phyloP scores from a whole-genome alignment of 1,140 invertebrate genomes.

The Vanessa atalanta region DNA sequence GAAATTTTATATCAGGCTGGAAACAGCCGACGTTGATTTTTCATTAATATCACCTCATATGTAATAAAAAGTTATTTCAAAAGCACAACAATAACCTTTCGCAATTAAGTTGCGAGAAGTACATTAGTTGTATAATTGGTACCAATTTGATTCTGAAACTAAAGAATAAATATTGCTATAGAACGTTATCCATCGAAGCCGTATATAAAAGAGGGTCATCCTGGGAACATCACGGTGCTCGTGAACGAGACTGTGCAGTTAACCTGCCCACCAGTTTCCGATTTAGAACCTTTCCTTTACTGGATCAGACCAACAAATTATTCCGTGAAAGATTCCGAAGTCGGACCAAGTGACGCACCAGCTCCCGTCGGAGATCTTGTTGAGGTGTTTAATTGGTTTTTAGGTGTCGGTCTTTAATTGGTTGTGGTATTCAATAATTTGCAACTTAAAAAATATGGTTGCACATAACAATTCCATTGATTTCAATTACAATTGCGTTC shows the following conservation, averaged over 20 bases:
- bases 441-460: background rate
- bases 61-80: too few species aligned
- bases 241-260: slow-evolving; percentile 87
- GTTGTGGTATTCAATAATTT: background rate
- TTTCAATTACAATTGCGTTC: background rate
- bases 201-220: slow-evolving; percentile 89
- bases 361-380: slow-evolving; percentile 81
- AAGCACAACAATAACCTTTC: too few species aligned
- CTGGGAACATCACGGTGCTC: slow-evolving; percentile 88
- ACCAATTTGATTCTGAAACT: background rate
- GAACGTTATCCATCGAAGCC: slow-evolving; percentile 89
- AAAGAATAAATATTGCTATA: slow-evolving; percentile 55
- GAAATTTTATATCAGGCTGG: too few species aligned
- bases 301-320: slow-evolving; percentile 84
- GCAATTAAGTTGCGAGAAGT: too few species aligned
- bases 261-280: slow-evolving; percentile 87
- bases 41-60: background rate
- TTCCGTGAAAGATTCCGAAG: slow-evolving; percentile 62
- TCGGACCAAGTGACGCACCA: slow-evolving; percentile 79
- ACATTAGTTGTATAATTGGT: too few species aligned
- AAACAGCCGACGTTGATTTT: background rate
- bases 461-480: background rate
- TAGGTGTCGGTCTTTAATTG: slow-evolving; percentile 51
- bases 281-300: slow-evolving; percentile 87
- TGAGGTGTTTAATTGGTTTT: slow-evolving; percentile 64